These are phyloP conservation scores for Nettapus auritus DNA, from an alignment of 2,113 vertebrate genomes.

Conservation along the genomic window DNA sequence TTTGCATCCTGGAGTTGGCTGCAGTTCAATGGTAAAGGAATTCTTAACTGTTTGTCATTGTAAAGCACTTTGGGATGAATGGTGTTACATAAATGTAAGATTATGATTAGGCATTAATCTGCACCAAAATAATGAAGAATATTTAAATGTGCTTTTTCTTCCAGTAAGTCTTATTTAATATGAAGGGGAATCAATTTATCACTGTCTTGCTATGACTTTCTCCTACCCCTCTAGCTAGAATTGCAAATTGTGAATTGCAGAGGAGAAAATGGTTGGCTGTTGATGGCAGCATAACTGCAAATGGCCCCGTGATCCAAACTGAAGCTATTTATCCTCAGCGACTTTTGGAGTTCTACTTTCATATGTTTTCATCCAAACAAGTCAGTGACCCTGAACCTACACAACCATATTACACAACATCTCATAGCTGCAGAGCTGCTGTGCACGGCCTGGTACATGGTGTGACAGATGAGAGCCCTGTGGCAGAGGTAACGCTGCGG, in stretches of 20 bases:
- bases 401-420: background rate
- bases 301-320: background rate
- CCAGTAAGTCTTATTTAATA: background rate
- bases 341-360: background rate
- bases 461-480: rapidly evolving
- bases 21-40: background rate
- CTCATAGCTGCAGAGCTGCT: background rate
- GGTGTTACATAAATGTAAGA: background rate
- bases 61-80: background rate
- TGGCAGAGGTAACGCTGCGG: rapidly evolving
- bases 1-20: background rate
- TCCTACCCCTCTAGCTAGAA: background rate
- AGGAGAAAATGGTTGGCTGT: background rate
- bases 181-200: background rate
- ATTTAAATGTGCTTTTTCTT: background rate
- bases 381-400: background rate
- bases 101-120: background rate
- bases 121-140: background rate
- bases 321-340: background rate
- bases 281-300: rapidly evolving
- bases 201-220: background rate
- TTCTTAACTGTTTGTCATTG: background rate
- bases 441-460: rapidly evolving
- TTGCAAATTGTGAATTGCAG: background rate
- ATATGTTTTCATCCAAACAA: background rate